Base-by-base conservation (phyloP, 2,888 invertebrate genomes). In the Philhelius pedissequus region DNA sequence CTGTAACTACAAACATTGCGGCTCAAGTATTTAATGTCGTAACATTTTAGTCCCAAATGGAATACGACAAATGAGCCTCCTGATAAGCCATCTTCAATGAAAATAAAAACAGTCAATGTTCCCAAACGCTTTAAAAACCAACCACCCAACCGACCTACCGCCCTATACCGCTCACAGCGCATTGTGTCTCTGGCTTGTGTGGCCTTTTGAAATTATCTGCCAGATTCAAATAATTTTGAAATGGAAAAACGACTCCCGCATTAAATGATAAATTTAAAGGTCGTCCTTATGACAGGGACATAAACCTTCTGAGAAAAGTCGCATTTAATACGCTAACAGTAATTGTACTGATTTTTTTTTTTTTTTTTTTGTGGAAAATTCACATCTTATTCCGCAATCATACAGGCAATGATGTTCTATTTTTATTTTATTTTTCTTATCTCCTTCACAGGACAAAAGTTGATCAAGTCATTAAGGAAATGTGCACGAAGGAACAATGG, bases 371-470 rank as follows among this genome's bases (percentile, higher is more conserved):
- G 52, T 50, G 45, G 38, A 75, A 74, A 62, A 54, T 62, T 48
- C 66, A 27, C 25, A 66, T 64, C 70, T 38, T 32, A 45, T n/a
- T 3, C 22, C 45, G 22, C 45, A n/a, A n/a, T n/a, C n/a, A n/a
- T n/a, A n/a, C n/a, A 48, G 45, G 45, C 13, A 48, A 48, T 22
- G 7, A 48, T 48, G n/a, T 48, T 48, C 22, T 43, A 9, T 56
- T 32, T 22, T 13, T 7, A n/a, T 35, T 40, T 18, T 56, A 25
- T 58, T 66, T 75, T 62, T 52, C 50, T 52, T 68, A 58, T 84
- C 45, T 73, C 68, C 20, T 79, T 87, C 86, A 22, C 89, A 94
- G 94, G 73, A 93, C 94, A 22, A 92, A 94, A 89, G 89, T 93
- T 79, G 92, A 92, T 87, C 92, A 92, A 76, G 89, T 94, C 84